Percentiles rank a stretch among this genome's conserved stretches.
phyloP scores from a whole-genome alignment of 2,797 vertebrate species.

The Chiloscyllium punctatum region DNA sequence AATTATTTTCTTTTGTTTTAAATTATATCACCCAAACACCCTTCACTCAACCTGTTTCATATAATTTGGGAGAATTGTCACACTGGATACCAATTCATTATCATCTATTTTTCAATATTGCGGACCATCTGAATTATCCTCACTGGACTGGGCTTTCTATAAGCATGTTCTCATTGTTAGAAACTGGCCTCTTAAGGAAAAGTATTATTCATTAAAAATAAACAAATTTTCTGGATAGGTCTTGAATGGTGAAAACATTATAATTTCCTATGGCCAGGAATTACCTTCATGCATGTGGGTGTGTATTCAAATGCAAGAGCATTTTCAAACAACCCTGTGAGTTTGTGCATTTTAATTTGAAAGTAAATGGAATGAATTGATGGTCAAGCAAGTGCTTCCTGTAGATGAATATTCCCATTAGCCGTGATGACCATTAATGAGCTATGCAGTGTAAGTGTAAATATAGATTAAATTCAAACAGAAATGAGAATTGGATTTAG shows the following conservation, averaged over 20 bases:
- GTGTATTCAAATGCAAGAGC: not conserved
- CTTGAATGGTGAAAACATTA: not conserved
- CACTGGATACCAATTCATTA: not conserved
- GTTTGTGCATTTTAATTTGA: not conserved
- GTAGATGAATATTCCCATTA: not conserved
- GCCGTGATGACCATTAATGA: not conserved
- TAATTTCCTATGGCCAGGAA: not conserved
- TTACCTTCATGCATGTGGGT: not conserved
- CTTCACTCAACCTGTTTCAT: too few relatives aligned
- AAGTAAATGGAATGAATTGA: not conserved
- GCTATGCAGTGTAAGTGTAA: not conserved
- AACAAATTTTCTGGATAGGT: not conserved
- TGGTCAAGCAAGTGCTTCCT: not conserved
- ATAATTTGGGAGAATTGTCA: not conserved
- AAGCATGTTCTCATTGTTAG: not conserved
- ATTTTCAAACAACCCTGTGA: not conserved
- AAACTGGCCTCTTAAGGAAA: not conserved
- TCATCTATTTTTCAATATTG: not conserved
- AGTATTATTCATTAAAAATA: not conserved
- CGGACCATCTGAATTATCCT: not conserved
- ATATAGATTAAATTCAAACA: not conserved
- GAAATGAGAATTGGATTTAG: not conserved
- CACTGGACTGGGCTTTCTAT: not conserved
- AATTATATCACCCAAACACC: not conserved
- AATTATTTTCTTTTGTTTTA: not conserved